Evolutionary conservation across 2,888 invertebrate species (phyloP).

Genomic region (Drosophila maculinotata): DNA sequence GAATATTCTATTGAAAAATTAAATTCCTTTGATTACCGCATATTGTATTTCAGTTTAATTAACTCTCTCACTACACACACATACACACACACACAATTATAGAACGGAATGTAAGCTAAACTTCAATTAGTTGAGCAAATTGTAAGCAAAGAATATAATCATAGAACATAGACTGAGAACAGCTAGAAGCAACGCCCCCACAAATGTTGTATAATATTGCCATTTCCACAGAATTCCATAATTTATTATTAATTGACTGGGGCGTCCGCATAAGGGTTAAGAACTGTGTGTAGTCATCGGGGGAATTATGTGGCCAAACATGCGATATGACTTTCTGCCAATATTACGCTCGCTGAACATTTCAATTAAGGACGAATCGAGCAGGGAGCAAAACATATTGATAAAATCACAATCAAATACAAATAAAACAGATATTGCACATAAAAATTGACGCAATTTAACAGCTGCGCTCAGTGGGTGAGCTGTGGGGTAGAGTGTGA

Average conservation of each 20-base stretch:
- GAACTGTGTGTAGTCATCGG: slow-evolving; percentile 15
- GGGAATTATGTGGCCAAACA: slow-evolving; percentile 40
- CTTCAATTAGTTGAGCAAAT: slow-evolving; percentile 23
- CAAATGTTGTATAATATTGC: slow-evolving; percentile 33
- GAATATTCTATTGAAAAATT: not conserved
- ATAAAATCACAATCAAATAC: slow-evolving; percentile 78
- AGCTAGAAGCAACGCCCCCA: not conserved
- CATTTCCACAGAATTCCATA: slow-evolving; percentile 67
- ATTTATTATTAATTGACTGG: slow-evolving; percentile 73
- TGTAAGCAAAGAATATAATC: slow-evolving; percentile 39
- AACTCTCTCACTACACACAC: slow-evolving; percentile 27
- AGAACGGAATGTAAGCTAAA: slow-evolving; percentile 13
- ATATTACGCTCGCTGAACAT: slow-evolving; percentile 62
- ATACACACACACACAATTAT: slow-evolving; percentile 7
- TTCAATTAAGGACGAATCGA: slow-evolving; percentile 66
- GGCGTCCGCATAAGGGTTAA: slow-evolving; percentile 22
- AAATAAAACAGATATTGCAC: slow-evolving; percentile 77
- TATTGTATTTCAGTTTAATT: slow-evolving; percentile 31
- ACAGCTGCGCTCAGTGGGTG: slow-evolving; percentile 32
- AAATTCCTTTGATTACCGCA: slow-evolving; percentile 26
- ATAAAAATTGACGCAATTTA: slow-evolving; percentile 74
- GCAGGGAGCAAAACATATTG: slow-evolving; percentile 61
- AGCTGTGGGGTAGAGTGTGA: not conserved
- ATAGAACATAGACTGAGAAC: slow-evolving; percentile 11
- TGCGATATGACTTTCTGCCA: slow-evolving; percentile 39